phyloP scores from a whole-genome alignment of 2,888 invertebrate genomes.

The Torymus texanus region DNA sequence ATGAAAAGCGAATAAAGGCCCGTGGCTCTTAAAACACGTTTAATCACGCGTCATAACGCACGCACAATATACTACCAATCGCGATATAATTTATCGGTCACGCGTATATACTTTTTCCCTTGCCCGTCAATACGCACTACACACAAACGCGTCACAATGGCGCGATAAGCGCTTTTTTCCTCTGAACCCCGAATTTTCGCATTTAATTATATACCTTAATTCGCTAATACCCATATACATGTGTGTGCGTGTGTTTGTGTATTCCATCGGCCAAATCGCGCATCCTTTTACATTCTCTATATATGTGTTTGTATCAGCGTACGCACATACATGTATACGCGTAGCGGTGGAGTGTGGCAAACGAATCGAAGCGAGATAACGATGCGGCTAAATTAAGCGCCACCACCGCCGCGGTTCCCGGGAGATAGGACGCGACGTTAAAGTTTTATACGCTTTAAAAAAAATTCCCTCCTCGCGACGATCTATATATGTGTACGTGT shows the following conservation, averaged over 20 bases:
- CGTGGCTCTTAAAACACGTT: neutral
- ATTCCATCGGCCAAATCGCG: no score
- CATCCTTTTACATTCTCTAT: no score
- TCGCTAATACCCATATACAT: slow-evolving; percentile 12
- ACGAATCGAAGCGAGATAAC: slow-evolving; percentile 50
- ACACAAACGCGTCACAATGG: no score
- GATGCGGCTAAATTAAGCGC: slow-evolving; percentile 47
- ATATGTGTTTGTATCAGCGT: no score
- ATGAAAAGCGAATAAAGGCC: slow-evolving; percentile 11
- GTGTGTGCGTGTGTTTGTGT: no score
- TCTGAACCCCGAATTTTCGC: neutral
- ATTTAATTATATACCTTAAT: slow-evolving; percentile 37
- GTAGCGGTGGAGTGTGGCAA: neutral
- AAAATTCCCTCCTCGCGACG: neutral
- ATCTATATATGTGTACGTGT: no score
- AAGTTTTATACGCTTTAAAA: slow-evolving; percentile 46
- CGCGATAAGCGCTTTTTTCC: neutral
- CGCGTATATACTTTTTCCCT: no score
- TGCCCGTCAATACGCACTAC: no score
- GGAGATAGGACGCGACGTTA: slow-evolving; percentile 27
- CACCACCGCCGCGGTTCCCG: neutral
- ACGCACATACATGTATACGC: no score
- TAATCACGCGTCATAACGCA: neutral
- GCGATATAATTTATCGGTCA: slow-evolving; percentile 27
- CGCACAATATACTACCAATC: neutral